phyloP scores from a whole-genome alignment of 2,888 invertebrate species.

The Hetaerina titia region DNA sequence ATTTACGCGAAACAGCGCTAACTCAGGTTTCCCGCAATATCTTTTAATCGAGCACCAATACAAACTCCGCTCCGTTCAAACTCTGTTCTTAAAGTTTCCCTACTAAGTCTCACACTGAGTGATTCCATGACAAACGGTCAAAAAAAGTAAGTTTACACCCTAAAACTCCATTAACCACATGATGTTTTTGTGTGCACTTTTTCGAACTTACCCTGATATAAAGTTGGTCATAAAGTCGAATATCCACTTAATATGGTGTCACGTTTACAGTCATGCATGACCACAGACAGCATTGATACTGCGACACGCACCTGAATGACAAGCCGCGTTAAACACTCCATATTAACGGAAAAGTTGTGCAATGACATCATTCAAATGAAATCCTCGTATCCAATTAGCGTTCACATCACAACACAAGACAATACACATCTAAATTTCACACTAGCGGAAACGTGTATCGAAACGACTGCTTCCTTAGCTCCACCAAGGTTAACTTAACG shows the following conservation, averaged over 20 bases:
- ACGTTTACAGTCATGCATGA: neutral
- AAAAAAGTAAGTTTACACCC: too few species aligned
- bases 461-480: neutral
- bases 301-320: neutral
- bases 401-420: neutral
- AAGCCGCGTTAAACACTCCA: neutral
- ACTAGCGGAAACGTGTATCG: neutral
- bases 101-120: too few species aligned
- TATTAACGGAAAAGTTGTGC: neutral
- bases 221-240: neutral
- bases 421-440: neutral
- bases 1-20: too few species aligned
- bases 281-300: neutral
- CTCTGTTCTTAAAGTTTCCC: too few species aligned
- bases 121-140: too few species aligned
- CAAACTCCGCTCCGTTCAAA: too few species aligned
- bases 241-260: neutral
- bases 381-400: neutral
- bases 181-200: neutral
- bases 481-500: constrained; percentile 22
- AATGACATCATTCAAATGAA: neutral
- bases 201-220: neutral
- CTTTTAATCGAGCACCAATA: too few species aligned
- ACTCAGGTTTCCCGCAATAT: too few species aligned
- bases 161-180: too few species aligned